These are phyloP conservation scores for Aethina tumida DNA, from an alignment of 1,140 invertebrate species.

Conservation along the genomic window DNA sequence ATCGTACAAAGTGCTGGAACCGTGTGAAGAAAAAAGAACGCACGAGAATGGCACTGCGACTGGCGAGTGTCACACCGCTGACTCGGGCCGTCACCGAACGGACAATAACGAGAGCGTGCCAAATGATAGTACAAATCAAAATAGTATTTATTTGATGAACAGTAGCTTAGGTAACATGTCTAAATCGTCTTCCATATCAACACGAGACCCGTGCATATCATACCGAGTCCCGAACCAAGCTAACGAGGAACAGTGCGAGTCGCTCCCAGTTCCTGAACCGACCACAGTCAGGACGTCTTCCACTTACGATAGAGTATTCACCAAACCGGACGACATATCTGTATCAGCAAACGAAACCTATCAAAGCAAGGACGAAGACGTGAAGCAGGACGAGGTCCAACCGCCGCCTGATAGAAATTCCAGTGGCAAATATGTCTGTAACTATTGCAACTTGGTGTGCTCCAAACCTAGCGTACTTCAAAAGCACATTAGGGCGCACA, in stretches of 20 bases:
- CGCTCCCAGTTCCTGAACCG: constrained; percentile 25
- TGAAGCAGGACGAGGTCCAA: constrained; percentile 14
- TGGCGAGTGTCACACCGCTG: background rate
- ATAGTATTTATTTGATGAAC: constrained; percentile 9
- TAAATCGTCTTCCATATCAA: constrained; percentile 37
- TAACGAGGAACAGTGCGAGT: constrained; percentile 23
- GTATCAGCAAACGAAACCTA: background rate
- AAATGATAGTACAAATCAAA: constrained; percentile 27
- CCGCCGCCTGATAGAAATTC: constrained; percentile 17
- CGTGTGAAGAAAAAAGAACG: constrained; percentile 32
- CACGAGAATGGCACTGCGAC: constrained; percentile 18
- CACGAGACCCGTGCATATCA: constrained; percentile 31
- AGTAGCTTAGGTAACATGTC: constrained; percentile 11
- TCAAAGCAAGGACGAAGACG: constrained; percentile 3
- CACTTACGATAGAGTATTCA: constrained; percentile 23
- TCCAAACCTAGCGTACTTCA: constrained; percentile 89
- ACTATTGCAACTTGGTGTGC: constrained; percentile 78
- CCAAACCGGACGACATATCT: constrained; percentile 15
- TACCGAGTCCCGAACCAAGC: constrained; percentile 24
- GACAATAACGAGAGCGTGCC: constrained; percentile 35
- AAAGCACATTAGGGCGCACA: constrained; percentile 86
- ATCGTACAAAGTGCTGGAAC: constrained; percentile 19
- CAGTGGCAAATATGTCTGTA: constrained; percentile 63
- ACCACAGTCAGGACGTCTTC: constrained; percentile 23
- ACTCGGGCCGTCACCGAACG: constrained; percentile 13